These are phyloP conservation scores for Leguminivora glycinivorella DNA, from an alignment of 1,140 invertebrate genomes.

Conservation along the genomic window DNA sequence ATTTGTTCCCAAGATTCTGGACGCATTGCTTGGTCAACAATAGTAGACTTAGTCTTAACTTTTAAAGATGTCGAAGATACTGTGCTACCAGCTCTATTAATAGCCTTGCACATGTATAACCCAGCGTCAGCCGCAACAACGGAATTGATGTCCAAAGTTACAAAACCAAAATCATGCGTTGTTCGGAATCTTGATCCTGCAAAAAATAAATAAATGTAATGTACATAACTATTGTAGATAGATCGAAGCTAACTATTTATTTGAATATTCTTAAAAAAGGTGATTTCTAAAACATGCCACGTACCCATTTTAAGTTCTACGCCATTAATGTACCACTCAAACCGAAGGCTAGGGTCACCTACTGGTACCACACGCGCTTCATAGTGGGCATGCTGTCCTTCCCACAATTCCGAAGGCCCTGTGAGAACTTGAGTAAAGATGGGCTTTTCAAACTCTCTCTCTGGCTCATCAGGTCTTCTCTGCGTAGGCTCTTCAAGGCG, in stretches of 20 bases:
- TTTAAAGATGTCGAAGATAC: slow-evolving; percentile 93
- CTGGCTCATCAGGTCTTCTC: slow-evolving; percentile 84
- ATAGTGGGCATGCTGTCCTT: slow-evolving; percentile 97
- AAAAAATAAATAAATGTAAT: slow-evolving; percentile 40
- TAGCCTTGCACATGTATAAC: slow-evolving; percentile 95
- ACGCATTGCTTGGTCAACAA: slow-evolving; percentile 89
- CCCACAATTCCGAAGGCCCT: slow-evolving; percentile 94
- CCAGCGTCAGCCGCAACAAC: slow-evolving; percentile 95
- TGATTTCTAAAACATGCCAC: no score
- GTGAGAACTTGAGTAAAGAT: slow-evolving; percentile 94
- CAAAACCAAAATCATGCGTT: slow-evolving; percentile 96
- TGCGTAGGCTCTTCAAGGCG: slow-evolving; percentile 90
- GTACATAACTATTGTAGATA: neutral
- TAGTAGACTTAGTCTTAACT: slow-evolving; percentile 89
- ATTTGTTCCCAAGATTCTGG: slow-evolving; percentile 95
- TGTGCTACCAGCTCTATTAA: slow-evolving; percentile 93
- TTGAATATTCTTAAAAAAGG: neutral
- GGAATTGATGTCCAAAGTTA: slow-evolving; percentile 93
- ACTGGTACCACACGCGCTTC: slow-evolving; percentile 97
- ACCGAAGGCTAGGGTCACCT: slow-evolving; percentile 92
- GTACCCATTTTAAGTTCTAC: slow-evolving; percentile 93
- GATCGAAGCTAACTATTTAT: neutral
- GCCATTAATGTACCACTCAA: slow-evolving; percentile 97
- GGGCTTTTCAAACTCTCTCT: slow-evolving; percentile 92
- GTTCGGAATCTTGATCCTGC: slow-evolving; percentile 91